phyloP scores from a whole-genome alignment of 2,113 vertebrate genomes.

The Tragulus kanchil region DNA sequence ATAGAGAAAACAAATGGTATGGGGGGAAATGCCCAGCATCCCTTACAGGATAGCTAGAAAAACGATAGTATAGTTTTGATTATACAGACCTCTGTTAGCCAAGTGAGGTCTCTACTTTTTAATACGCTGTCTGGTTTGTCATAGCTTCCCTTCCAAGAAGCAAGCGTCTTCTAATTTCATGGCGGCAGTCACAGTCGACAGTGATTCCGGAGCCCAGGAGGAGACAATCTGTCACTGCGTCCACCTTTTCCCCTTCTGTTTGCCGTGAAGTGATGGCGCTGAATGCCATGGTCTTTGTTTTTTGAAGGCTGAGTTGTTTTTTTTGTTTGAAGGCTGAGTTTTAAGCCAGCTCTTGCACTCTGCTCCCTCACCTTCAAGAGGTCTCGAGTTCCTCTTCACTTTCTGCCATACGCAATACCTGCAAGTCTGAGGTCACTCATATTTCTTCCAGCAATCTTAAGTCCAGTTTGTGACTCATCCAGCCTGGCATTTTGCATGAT shows the following conservation, averaged over 20 bases:
- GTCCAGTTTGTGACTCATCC: not conserved
- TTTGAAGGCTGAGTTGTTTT: no score
- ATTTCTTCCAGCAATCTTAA: not conserved
- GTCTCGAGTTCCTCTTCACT: not conserved
- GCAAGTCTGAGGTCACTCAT: not conserved
- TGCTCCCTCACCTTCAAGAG: not conserved
- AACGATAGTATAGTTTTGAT: not conserved
- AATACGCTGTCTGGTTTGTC: not conserved
- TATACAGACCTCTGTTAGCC: not conserved
- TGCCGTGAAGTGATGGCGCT: not conserved
- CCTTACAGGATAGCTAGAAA: not conserved
- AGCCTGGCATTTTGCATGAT: not conserved
- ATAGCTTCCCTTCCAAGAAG: not conserved
- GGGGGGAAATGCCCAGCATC: no score
- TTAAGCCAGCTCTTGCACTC: not conserved
- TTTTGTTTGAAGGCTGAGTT: not conserved
- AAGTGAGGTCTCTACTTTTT: not conserved
- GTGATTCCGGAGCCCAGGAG: not conserved
- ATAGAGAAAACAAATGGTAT: no score
- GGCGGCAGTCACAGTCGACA: not conserved
- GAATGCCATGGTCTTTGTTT: not conserved
- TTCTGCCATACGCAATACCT: not conserved
- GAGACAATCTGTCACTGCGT: not conserved
- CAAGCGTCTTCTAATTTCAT: not conserved
- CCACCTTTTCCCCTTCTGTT: not conserved